A percentile compares a stretch with the other conserved stretches of the same genome.
Evolutionary conservation across 2,888 invertebrate species (phyloP).

Genomic region (Bellardia bayeri): DNA sequence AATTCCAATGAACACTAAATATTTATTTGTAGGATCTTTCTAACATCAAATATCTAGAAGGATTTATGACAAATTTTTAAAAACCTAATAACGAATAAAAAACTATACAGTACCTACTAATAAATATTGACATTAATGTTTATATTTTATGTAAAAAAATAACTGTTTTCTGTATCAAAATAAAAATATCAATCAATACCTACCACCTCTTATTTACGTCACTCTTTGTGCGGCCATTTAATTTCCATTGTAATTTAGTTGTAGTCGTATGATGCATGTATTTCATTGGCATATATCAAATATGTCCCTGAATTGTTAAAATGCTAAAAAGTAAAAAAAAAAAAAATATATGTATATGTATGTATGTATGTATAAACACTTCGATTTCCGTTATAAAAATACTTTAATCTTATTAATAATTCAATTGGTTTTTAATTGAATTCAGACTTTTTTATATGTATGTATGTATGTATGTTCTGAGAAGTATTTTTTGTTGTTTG

Average conservation of each 20-base stretch:
- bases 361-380: slow-evolving; percentile 28
- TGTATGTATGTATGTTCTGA: too few species aligned
- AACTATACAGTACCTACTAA: slow-evolving; percentile 8
- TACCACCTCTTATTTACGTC: slow-evolving; percentile 4
- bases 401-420: slow-evolving; percentile 67
- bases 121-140: not conserved
- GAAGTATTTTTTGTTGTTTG: slow-evolving; percentile 10
- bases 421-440: slow-evolving; percentile 69
- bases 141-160: not conserved
- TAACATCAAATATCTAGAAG: slow-evolving; percentile 22
- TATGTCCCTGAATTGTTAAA: slow-evolving; percentile 69
- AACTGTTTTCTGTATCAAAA: slow-evolving; percentile 19
- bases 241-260: slow-evolving; percentile 34
- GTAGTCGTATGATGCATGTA: slow-evolving; percentile 30
- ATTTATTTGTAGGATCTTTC: slow-evolving; percentile 10
- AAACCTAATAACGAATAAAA: slow-evolving; percentile 56
- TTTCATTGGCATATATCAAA: slow-evolving; percentile 70
- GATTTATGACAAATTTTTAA: slow-evolving; percentile 40
- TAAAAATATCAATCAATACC: slow-evolving; percentile 1
- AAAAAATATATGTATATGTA: too few species aligned
- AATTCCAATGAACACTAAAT: slow-evolving; percentile 13
- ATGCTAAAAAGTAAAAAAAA: slow-evolving; percentile 6
- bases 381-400: slow-evolving; percentile 63
- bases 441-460: slow-evolving; percentile 30
- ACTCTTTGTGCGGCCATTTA: not conserved